Evolutionary conservation across 2,888 invertebrate species (phyloP).

Genomic region (Drosophila leonis): DNA sequence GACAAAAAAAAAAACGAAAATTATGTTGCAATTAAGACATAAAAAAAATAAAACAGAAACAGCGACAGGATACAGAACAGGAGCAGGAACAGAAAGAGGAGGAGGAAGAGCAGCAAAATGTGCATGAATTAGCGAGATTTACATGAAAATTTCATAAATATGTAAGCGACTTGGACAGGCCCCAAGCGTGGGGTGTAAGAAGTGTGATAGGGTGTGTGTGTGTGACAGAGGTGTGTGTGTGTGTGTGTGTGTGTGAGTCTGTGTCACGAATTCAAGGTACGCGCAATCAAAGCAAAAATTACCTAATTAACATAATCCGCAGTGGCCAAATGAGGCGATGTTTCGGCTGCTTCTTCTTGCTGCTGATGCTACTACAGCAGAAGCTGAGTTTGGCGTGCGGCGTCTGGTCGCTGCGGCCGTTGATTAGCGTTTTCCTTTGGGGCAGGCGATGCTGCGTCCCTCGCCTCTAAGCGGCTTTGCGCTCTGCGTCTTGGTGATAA

Average conservation of each 20-base stretch:
- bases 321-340: constrained; percentile 79
- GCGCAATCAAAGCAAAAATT: constrained; percentile 81
- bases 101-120: constrained; percentile 46
- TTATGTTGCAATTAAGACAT: constrained; percentile 69
- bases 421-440: constrained; percentile 67
- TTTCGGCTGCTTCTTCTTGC: constrained; percentile 35
- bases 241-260: neutral
- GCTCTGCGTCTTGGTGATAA: constrained; percentile 69
- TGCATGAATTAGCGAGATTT: constrained; percentile 77
- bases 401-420: constrained; percentile 55
- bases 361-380: constrained; percentile 14
- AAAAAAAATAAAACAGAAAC: constrained; percentile 39
- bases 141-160: constrained; percentile 80
- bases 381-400: constrained; percentile 1
- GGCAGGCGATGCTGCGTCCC: constrained; percentile 37
- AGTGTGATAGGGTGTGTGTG: neutral
- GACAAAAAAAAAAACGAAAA: constrained; percentile 34
- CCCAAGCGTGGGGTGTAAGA: constrained; percentile 13
- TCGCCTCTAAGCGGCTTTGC: constrained; percentile 54
- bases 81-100: constrained; percentile 2
- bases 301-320: constrained; percentile 83
- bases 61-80: constrained; percentile 2
- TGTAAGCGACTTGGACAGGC: constrained; percentile 62
- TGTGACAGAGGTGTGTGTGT: neutral
- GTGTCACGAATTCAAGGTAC: constrained; percentile 61